Evolutionary conservation across 1,140 invertebrate species (phyloP), one percentile per base, ranked within the genome.

Genomic region (Drosophila repleta): DNA sequence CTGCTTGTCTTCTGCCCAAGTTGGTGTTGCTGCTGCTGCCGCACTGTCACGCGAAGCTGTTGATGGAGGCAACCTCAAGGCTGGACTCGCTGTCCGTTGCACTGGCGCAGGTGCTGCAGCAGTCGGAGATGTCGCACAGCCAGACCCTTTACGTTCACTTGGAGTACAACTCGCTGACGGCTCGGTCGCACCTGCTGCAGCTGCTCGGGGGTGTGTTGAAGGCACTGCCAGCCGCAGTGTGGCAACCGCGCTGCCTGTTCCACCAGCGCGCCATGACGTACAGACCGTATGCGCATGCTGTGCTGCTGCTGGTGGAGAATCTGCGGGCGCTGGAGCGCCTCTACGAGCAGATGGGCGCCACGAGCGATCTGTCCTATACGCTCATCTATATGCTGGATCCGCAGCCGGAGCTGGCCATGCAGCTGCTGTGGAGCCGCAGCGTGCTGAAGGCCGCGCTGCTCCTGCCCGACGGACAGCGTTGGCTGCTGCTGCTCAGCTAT

Each of bases 361-460:
- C 83, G 32, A 62, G 77, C 45, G 65, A 88, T 56, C 58, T 88
- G 1, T 83, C 83, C 11, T 60, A 77, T 13, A 79, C 84, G 2
- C 63, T 88, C n/a, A 26, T 88, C 45, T 88, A 89, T 39, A 71
- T 88, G 79, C 11, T 60, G 21, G 39, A 41, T 49, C 74, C 73
- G 37, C 29, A 62, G 49, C 43, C 72, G 0, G 48, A 32, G 41
- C 48, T 13, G n/a, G 69, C 51, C 3, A 64, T 88, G 6, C 37
- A 48, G n/a, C 35, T 79, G 8, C 41, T 88, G 6, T 88, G 84
- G 84, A 73, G 70, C 5, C 73, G 72, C 0, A 88, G 83, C 48
- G 73, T 83, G 0, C 63, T 88, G 6, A 89, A 89, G 41, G 83
- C 71, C 1, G 83, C 20, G 4, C 7, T 88, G 2, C 26, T 87